A percentile compares a stretch with the other conserved stretches of the same genome.
phyloP scores from a whole-genome alignment of 2,888 invertebrate species.

The Hirtodrosophila trivittata region DNA sequence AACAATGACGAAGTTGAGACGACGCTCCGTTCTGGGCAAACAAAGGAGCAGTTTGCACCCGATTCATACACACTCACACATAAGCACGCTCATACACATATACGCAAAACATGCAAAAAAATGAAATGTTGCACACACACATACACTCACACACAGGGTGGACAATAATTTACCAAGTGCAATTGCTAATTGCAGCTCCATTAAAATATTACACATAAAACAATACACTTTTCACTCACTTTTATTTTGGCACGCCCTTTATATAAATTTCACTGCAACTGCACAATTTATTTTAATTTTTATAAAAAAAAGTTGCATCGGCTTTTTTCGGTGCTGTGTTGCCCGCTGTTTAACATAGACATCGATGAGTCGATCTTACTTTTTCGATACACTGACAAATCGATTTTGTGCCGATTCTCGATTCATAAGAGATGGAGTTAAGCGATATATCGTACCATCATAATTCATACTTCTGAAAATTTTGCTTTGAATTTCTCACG shows the following conservation, averaged over 20 bases:
- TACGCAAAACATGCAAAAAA: constrained; percentile 48
- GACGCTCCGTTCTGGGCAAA: constrained; percentile 69
- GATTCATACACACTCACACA: constrained; percentile 48
- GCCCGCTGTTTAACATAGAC: constrained; percentile 56
- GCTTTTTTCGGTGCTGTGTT: constrained; percentile 61
- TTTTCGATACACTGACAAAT: constrained; percentile 12
- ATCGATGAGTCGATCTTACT: constrained; percentile 45
- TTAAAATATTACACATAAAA: constrained; percentile 16
- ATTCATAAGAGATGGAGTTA: constrained; percentile 14
- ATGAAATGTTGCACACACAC: constrained; percentile 38
- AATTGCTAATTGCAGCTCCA: constrained; percentile 23
- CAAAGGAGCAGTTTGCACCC: constrained; percentile 72
- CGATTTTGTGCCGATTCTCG: constrained; percentile 24
- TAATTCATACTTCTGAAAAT: no score
- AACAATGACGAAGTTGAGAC: constrained; percentile 51
- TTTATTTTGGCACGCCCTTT: constrained; percentile 48
- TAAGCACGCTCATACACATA: constrained; percentile 20
- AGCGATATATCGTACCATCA: constrained; percentile 1
- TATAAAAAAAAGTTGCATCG: constrained; percentile 55
- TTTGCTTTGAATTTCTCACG: no score
- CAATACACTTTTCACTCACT: constrained; percentile 35
- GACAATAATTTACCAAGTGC: constrained; percentile 40
- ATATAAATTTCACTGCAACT: constrained; percentile 44
- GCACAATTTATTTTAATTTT: constrained; percentile 45
- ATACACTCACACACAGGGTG: constrained; percentile 40